Percentiles rank a stretch among this genome's conserved stretches.
Evolutionary conservation across 2,888 invertebrate genomes (phyloP).

Genomic region (Anaspis maculata): DNA sequence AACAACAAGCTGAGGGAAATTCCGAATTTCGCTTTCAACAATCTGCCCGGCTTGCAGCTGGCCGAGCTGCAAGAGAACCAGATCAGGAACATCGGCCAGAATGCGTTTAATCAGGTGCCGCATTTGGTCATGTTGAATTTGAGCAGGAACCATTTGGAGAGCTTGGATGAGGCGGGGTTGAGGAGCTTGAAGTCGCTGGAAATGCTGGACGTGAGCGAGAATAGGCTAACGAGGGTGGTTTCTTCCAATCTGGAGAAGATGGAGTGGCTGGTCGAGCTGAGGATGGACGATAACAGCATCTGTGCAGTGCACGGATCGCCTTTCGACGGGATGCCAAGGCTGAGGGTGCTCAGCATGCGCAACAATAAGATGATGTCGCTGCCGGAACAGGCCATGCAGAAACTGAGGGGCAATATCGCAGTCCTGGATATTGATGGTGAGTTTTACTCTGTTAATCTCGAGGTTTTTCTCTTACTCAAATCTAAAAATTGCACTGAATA

Average conservation of each 20-base stretch:
- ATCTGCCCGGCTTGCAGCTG: slow-evolving; percentile 63
- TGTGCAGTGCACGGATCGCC: slow-evolving; percentile 73
- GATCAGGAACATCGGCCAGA: slow-evolving; percentile 60
- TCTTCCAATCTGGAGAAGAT: slow-evolving; percentile 62
- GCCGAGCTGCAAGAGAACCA: slow-evolving; percentile 76
- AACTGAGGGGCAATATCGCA: slow-evolving; percentile 71
- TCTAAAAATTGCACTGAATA: too few relatives aligned
- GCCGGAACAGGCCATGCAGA: slow-evolving; percentile 64
- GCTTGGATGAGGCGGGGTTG: slow-evolving; percentile 67
- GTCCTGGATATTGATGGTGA: slow-evolving; percentile 77
- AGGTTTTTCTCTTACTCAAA: slow-evolving; percentile 16
- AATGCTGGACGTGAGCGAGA: slow-evolving; percentile 77
- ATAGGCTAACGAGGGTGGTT: slow-evolving; percentile 59
- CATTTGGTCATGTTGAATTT: slow-evolving; percentile 74
- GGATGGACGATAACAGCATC: slow-evolving; percentile 76
- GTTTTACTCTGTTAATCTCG: too few relatives aligned
- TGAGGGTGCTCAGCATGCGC: slow-evolving; percentile 70
- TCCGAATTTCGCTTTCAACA: slow-evolving; percentile 67
- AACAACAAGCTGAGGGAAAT: slow-evolving; percentile 67
- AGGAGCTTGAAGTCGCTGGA: slow-evolving; percentile 68
- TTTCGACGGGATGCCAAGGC: slow-evolving; percentile 74
- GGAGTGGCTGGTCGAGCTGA: slow-evolving; percentile 80
- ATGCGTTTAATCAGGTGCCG: slow-evolving; percentile 70
- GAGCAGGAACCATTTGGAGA: slow-evolving; percentile 70
- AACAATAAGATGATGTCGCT: slow-evolving; percentile 69